Evolutionary conservation across 2,888 invertebrate genomes (phyloP), one percentile per base, ranked within the genome.

Genomic region (Nephrocerus scutellatus): DNA sequence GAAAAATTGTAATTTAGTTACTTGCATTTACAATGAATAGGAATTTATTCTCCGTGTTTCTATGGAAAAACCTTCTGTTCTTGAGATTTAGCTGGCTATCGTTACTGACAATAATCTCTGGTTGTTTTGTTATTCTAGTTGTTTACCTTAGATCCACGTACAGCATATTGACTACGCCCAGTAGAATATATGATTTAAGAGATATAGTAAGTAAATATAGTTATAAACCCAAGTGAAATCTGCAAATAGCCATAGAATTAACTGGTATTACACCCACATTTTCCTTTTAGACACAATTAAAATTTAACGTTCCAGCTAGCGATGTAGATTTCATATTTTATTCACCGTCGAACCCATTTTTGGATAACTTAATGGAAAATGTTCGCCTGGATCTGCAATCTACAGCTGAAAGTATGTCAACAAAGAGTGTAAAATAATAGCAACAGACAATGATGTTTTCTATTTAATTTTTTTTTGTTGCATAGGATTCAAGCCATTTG

Each of bases 1-100:
- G n/a, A n/a, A n/a, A n/a, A n/a, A n/a, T n/a, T n/a, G n/a, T n/a
- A n/a, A n/a, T n/a, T n/a, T n/a, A n/a, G n/a, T n/a, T n/a, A n/a
- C n/a, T n/a, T n/a, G n/a, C n/a, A n/a, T n/a, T 22, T 10, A 22
- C 7, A 6, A 43, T 46, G 37, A 26, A 38, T 20, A 21, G 3
- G 9, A 32, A 29, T 23, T 24, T 46, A n/a, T 44, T 36, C 10
- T 28, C 41, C 46, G 54, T 61, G 8, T 63, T 64, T 45, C 41
- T 53, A 15, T 53, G 54, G 25, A 64, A 64, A 42, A 63, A 64
- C 36, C 47, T 52, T 9, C 44, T 58, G 6, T 55, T 55, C 19
- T 20, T 64, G 16, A 49, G 42, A n/a, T 60, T 49, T 22, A 48
- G 52, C 33, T 52, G 39, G 28, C 14, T 53, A 28, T 36, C 54